Percentiles rank a stretch among this genome's conserved stretches.
phyloP scores from a whole-genome alignment of 2,888 invertebrate species.

The Callimorpha dominula region DNA sequence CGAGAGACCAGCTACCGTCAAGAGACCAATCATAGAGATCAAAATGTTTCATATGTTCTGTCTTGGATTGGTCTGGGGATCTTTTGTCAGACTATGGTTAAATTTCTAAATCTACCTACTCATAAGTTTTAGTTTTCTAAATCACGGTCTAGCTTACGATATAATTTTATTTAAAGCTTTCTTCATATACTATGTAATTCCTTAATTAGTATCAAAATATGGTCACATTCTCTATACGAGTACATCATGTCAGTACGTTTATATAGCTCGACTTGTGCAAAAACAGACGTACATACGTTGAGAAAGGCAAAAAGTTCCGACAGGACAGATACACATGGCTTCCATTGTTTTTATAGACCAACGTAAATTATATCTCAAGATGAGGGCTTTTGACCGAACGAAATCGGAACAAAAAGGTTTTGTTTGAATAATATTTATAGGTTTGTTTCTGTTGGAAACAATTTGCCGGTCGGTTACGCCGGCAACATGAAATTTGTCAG shows the following conservation, averaged over 20 bases:
- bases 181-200: too few species aligned
- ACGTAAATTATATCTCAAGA: slow-evolving; percentile 31
- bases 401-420: slow-evolving; percentile 31
- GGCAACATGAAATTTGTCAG: slow-evolving; percentile 34
- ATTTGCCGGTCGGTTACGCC: slow-evolving; percentile 42
- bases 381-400: slow-evolving; percentile 28
- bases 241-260: background rate
- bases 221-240: background rate
- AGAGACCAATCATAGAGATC: too few species aligned
- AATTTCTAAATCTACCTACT: too few species aligned
- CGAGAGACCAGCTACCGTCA: too few species aligned
- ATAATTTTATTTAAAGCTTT: too few species aligned
- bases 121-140: too few species aligned
- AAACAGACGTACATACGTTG: background rate
- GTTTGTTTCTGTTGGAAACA: slow-evolving; percentile 39
- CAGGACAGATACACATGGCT: slow-evolving; percentile 14
- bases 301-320: slow-evolving; percentile 17
- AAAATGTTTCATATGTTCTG: too few species aligned
- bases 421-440: slow-evolving; percentile 35
- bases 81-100: too few species aligned
- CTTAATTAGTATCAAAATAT: too few species aligned
- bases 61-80: too few species aligned
- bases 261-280: background rate
- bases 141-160: too few species aligned
- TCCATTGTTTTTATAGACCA: slow-evolving; percentile 26